Evolutionary conservation across 2,888 invertebrate genomes (phyloP).

Genomic region (Horisme vitalbata): DNA sequence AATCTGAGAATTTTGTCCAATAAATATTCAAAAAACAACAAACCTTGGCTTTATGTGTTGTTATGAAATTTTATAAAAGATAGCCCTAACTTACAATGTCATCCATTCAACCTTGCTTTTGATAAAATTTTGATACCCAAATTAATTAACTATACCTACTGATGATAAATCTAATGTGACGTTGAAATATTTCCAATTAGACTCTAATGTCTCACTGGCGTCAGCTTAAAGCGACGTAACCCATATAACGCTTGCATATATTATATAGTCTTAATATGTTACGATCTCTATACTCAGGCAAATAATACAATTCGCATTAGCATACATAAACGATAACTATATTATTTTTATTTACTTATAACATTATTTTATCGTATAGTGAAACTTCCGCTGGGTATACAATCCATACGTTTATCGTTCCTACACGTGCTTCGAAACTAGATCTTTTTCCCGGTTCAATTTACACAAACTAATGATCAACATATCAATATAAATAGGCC

Average conservation of each 20-base stretch:
- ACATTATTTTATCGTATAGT: no score
- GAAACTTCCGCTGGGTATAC: slow-evolving; percentile 46
- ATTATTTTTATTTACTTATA: slow-evolving; percentile 28
- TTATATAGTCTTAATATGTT: slow-evolving; percentile 9
- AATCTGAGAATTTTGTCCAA: slow-evolving; percentile 37
- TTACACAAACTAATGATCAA: slow-evolving; percentile 52
- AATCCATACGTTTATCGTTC: slow-evolving; percentile 50
- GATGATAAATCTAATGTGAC: slow-evolving; percentile 9
- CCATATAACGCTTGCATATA: neutral
- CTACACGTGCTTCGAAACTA: slow-evolving; percentile 59
- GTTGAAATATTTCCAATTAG: slow-evolving; percentile 4
- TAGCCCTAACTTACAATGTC: slow-evolving; percentile 26
- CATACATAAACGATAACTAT: slow-evolving; percentile 42
- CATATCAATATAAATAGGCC: slow-evolving; percentile 35
- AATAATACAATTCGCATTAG: slow-evolving; percentile 49
- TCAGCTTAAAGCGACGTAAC: slow-evolving; percentile 6
- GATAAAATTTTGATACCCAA: slow-evolving; percentile 17
- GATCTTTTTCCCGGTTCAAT: slow-evolving; percentile 49
- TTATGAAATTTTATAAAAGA: slow-evolving; percentile 43
- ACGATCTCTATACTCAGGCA: slow-evolving; percentile 13
- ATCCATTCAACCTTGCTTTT: slow-evolving; percentile 32
- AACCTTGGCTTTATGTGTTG: slow-evolving; percentile 47
- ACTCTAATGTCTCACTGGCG: slow-evolving; percentile 1
- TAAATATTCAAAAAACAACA: slow-evolving; percentile 41
- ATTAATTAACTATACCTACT: slow-evolving; percentile 7